These are phyloP conservation scores for Leptopilina drosophilae DNA, from an alignment of 2,888 invertebrate genomes.

Conservation along the genomic window DNA sequence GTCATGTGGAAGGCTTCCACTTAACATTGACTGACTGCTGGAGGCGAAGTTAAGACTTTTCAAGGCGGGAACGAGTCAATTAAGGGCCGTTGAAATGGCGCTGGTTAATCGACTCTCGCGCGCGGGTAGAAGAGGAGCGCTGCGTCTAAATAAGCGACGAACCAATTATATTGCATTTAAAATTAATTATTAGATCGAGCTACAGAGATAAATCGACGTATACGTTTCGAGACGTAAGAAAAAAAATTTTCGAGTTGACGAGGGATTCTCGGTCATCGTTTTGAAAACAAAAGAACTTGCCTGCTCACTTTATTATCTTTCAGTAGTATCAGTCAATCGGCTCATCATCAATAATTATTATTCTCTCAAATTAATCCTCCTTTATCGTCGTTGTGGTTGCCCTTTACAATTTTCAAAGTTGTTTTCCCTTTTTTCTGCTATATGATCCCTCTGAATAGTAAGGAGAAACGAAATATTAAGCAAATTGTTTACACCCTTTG, in stretches of 20 bases:
- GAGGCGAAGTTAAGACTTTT: constrained; percentile 42
- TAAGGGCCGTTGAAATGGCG: constrained; percentile 59
- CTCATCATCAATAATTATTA: constrained; percentile 68
- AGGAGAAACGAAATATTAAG: constrained; percentile 44
- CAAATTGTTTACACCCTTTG: constrained; percentile 28
- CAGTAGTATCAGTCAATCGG: constrained; percentile 54
- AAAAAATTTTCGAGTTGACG: constrained; percentile 55
- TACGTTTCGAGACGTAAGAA: constrained; percentile 43
- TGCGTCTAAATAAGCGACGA: constrained; percentile 67
- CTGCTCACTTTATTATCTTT: constrained; percentile 56
- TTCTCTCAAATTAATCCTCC: constrained; percentile 69
- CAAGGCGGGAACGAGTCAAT: constrained; percentile 60
- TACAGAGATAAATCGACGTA: constrained; percentile 65
- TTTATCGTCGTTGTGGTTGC: constrained; percentile 54
- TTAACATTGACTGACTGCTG: constrained; percentile 30
- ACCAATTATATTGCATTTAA: constrained; percentile 75
- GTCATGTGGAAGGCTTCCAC: constrained; percentile 33
- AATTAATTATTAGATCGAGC: constrained; percentile 73
- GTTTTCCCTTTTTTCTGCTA: constrained; percentile 40
- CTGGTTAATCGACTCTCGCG: constrained; percentile 42
- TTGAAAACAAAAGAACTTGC: constrained; percentile 48
- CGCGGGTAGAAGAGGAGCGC: constrained; percentile 46
- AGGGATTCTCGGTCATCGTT: constrained; percentile 46
- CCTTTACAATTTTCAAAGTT: constrained; percentile 20
- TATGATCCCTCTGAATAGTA: constrained; percentile 31